Conservation (phyloP, 2,797 vertebrate genomes). For the Crocodylus rhombifer region DNA sequence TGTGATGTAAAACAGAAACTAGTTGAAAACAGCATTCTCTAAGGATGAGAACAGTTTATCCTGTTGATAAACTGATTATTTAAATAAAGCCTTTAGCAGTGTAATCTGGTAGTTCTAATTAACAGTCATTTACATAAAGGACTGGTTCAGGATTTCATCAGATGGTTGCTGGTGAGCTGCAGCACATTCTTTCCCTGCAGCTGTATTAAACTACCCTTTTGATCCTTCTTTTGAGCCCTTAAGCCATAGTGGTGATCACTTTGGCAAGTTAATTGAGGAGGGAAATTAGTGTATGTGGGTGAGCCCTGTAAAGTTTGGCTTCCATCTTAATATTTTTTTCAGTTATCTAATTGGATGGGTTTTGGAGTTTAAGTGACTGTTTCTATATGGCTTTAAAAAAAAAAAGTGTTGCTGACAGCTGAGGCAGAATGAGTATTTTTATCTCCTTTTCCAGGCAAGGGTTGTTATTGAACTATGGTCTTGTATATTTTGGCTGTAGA, state of each 20-base stretch:
- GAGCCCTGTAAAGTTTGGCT: conserved; percentile 31
- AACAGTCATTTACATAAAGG: conserved; percentile 81
- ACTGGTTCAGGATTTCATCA: conserved; percentile 76
- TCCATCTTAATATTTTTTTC: conserved; percentile 47
- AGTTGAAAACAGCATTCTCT: conserved; percentile 32
- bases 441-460: background rate
- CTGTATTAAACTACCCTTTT: conserved; percentile 76
- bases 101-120: conserved; percentile 81
- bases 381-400: conserved; percentile 27
- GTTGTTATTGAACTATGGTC: too few relatives aligned
- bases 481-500: too few relatives aligned
- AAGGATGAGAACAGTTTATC: conserved; percentile 62
- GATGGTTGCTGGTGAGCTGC: conserved; percentile 76
- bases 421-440: conserved; percentile 9
- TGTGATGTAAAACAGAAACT: conserved; percentile 20
- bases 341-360: conserved; percentile 60
- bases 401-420: background rate
- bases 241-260: conserved; percentile 76
- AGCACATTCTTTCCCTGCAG: conserved; percentile 80
- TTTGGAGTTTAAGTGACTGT: conserved; percentile 42
- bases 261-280: conserved; percentile 77
- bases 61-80: conserved; percentile 74
- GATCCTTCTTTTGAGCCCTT: conserved; percentile 76
- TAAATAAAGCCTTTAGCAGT: conserved; percentile 79
- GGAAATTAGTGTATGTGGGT: conserved; percentile 56